Conservation (phyloP, 2,797 vertebrate species). For the Hapalemur alaotrensis region DNA sequence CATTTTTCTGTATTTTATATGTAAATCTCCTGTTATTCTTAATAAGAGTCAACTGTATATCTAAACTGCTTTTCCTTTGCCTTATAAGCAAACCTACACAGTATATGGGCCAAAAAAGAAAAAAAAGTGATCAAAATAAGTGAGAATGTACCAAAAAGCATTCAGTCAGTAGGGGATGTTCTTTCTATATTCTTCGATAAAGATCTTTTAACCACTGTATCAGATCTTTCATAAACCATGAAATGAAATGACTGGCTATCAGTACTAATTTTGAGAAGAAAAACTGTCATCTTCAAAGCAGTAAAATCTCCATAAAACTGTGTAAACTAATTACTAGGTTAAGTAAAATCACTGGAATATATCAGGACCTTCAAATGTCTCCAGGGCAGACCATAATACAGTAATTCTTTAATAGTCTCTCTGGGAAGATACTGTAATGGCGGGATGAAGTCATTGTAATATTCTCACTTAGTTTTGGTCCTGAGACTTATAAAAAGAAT, state of each 20-base stretch:
- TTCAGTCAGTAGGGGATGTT: not conserved
- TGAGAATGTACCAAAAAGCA: not conserved
- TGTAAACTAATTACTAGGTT: constrained; percentile 71
- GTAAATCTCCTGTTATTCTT: not conserved
- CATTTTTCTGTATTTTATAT: constrained; percentile 17
- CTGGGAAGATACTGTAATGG: constrained; percentile 10
- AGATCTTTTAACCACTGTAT: constrained; percentile 38
- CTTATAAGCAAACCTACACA: not conserved
- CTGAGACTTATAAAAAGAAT: constrained; percentile 4
- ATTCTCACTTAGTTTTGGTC: constrained; percentile 13
- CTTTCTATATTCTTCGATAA: not conserved
- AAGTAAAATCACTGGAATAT: constrained; percentile 55
- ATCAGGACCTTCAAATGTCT: constrained; percentile 36
- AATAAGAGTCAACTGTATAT: not conserved
- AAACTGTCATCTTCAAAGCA: constrained; percentile 59
- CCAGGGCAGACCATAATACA: constrained; percentile 40
- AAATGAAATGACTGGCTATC: constrained; percentile 65
- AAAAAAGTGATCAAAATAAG: not conserved
- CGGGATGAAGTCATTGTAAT: not conserved
- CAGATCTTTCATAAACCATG: constrained; percentile 59
- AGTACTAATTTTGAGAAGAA: constrained; percentile 63
- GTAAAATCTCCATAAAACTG: constrained; percentile 66
- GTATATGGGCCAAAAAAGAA: not conserved
- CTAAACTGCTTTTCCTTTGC: not conserved
- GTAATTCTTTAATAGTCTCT: not conserved